Conservation (phyloP, 2,797 vertebrate genomes). For the Heteromormyrus szaboi region DNA sequence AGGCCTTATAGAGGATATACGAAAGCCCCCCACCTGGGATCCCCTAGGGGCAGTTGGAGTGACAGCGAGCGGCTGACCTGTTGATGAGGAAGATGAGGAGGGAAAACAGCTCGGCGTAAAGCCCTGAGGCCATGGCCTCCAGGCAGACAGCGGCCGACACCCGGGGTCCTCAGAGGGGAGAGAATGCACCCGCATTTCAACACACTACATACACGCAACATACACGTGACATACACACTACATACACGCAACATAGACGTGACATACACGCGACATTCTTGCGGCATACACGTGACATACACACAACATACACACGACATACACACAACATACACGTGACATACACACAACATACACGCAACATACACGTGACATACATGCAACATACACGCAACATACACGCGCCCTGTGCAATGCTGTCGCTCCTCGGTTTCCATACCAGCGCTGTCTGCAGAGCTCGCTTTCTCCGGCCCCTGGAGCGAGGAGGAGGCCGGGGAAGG, state of each 20-base stretch:
- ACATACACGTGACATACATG: background rate
- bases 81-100: slow-evolving; percentile 89
- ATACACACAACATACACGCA: background rate
- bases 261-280: background rate
- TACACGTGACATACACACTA: no score
- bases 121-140: slow-evolving; percentile 84
- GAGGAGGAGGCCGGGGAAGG: slow-evolving; percentile 85
- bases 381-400: no score
- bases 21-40: background rate
- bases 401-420: background rate
- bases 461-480: slow-evolving; percentile 78
- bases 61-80: slow-evolving; percentile 56
- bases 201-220: background rate
- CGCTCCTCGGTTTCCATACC: slow-evolving; percentile 52
- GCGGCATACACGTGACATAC: no score
- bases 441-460: slow-evolving; percentile 62
- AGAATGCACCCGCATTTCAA: background rate
- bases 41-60: background rate
- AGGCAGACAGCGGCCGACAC: slow-evolving; percentile 85
- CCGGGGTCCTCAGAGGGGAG: slow-evolving; percentile 65
- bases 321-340: no score
- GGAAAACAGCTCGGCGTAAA: slow-evolving; percentile 90
- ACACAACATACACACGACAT: background rate
- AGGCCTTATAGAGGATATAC: background rate
- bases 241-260: background rate